Conservation (phyloP, 2,888 invertebrate genomes). For the Dryococelus australis region DNA sequence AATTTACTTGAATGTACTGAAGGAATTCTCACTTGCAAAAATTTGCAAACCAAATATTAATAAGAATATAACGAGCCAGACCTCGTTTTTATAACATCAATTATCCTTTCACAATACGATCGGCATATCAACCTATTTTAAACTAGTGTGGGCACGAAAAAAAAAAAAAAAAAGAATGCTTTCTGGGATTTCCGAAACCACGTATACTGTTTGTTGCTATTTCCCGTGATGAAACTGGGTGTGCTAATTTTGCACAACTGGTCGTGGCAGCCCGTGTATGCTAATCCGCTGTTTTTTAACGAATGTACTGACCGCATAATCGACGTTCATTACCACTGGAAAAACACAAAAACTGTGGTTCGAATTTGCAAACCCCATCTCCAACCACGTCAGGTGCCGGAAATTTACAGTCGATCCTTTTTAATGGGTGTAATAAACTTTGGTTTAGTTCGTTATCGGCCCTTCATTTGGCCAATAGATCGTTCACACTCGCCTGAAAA, state of each 20-base stretch:
- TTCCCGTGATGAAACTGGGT: background rate
- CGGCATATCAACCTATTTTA: no score
- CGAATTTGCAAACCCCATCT: background rate
- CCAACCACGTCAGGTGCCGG: conserved; percentile 16
- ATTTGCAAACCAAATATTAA: no score
- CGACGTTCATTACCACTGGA: background rate
- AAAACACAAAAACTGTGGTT: background rate
- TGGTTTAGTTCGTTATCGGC: background rate
- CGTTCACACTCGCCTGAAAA: background rate
- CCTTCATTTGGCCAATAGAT: conserved; percentile 19
- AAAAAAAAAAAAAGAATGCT: no score
- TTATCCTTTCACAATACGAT: no score
- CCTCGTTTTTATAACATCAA: no score
- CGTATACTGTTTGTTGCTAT: background rate
- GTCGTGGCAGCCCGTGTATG: background rate
- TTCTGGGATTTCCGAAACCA: no score
- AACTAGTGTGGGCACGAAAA: no score
- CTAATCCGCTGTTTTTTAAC: background rate
- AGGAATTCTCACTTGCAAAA: no score
- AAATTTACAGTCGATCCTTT: conserved; percentile 8
- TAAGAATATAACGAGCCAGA: no score
- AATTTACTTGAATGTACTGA: no score
- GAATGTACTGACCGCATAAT: background rate
- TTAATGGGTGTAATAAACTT: conserved; percentile 25
- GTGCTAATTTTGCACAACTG: background rate